phyloP scores from a whole-genome alignment of 2,797 vertebrate genomes.

The Meriones psammophilus region DNA sequence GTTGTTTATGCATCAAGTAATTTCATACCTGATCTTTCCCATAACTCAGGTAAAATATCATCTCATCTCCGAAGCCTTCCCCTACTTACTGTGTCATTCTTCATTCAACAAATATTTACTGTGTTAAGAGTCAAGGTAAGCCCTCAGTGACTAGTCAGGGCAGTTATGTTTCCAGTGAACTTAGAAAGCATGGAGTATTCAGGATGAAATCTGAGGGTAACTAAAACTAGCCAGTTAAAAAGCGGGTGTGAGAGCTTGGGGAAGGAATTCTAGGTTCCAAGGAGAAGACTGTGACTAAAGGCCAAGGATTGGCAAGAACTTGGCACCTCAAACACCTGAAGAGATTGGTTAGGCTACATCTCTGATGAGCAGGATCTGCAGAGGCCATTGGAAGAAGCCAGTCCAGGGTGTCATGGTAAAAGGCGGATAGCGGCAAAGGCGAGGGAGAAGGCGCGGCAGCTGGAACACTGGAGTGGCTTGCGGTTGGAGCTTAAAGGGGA shows the following conservation, averaged over 20 bases:
- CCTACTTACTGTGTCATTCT: background rate
- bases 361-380: fast-evolving
- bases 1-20: background rate
- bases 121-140: background rate
- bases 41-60: constrained; percentile 7
- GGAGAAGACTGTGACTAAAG: background rate
- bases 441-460: background rate
- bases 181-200: background rate
- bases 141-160: background rate
- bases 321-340: background rate
- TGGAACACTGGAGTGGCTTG: background rate
- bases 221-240: background rate
- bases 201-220: background rate
- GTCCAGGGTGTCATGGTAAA: background rate
- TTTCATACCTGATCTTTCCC: constrained; percentile 24
- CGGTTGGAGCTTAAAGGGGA: background rate
- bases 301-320: background rate
- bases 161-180: background rate
- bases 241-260: background rate
- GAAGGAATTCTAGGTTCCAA: background rate
- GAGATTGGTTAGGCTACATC: background rate
- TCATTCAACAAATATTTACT: background rate
- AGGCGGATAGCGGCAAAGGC: background rate
- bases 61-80: constrained; percentile 15
- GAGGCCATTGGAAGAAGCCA: no score